These are phyloP conservation scores for Heterotis niloticus DNA, from an alignment of 2,113 vertebrate species.

Conservation along the genomic window DNA sequence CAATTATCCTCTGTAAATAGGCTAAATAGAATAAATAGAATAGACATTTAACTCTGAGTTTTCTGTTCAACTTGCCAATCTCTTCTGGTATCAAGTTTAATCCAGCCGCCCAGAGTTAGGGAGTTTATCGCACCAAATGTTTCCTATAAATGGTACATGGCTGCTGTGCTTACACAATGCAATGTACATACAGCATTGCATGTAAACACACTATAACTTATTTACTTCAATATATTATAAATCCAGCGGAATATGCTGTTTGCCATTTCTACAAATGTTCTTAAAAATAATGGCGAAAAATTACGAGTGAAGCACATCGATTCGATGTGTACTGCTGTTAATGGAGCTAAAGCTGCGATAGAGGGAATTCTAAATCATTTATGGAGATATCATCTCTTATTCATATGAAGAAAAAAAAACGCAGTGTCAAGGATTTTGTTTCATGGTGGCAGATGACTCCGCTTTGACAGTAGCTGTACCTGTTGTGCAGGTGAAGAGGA, in stretches of 20 bases:
- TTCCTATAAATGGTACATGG: background rate
- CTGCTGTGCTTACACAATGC: background rate
- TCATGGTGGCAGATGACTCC: slow-evolving; percentile 47
- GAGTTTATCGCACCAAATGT: background rate
- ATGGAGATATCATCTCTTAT: slow-evolving; percentile 71
- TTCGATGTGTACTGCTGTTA: background rate
- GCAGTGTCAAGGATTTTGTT: slow-evolving; percentile 60
- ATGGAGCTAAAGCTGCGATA: slow-evolving; percentile 45
- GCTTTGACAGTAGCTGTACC: slow-evolving; percentile 9
- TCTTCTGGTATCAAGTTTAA: slow-evolving; percentile 13
- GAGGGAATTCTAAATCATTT: slow-evolving; percentile 64
- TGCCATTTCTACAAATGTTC: no score
- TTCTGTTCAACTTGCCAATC: slow-evolving; percentile 9
- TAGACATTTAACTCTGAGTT: slow-evolving; percentile 19
- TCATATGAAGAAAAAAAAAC: slow-evolving; percentile 61
- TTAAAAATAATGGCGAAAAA: background rate
- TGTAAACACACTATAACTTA: no score
- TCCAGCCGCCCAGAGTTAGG: slow-evolving; percentile 7
- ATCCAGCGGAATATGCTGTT: no score
- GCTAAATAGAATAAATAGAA: slow-evolving; percentile 20
- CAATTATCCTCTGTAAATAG: slow-evolving; percentile 19
- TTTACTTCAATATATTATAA: no score
- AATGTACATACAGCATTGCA: background rate
- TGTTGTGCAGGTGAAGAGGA: background rate
- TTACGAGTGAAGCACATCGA: background rate